Evolutionary conservation across 2,113 vertebrate species (phyloP).

Genomic region (Crotalus viridis): DNA sequence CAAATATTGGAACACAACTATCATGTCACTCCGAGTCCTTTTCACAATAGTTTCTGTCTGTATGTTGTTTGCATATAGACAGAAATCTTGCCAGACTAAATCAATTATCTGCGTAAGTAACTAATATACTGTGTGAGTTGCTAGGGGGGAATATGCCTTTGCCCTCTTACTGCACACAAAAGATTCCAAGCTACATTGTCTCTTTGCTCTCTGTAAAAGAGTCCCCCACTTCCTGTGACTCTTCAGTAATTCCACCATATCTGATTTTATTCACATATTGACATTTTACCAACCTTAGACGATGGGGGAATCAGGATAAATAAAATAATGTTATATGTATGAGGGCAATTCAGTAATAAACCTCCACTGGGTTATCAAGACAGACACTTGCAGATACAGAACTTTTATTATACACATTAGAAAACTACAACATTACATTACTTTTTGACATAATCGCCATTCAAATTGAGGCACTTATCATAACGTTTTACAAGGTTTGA

Average conservation of each 20-base stretch:
- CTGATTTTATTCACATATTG: neutral
- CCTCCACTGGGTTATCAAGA: too few relatives aligned
- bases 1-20: neutral
- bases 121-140: neutral
- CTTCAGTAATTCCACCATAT: neutral
- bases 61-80: neutral
- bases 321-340: neutral
- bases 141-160: neutral
- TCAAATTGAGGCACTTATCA: too few relatives aligned
- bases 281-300: neutral
- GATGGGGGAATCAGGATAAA: neutral
- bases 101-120: neutral
- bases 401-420: too few relatives aligned
- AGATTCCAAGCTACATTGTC: neutral
- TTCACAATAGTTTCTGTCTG: neutral
- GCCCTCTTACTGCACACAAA: neutral
- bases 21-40: neutral
- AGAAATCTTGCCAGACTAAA: neutral
- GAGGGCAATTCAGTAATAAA: too few relatives aligned
- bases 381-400: too few relatives aligned
- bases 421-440: too few relatives aligned
- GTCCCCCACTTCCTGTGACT: neutral
- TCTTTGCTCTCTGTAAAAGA: neutral
- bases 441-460: too few relatives aligned
- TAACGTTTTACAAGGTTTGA: too few relatives aligned